phyloP scores from a whole-genome alignment of 1,140 invertebrate genomes.

The Diabrotica virgifera region DNA sequence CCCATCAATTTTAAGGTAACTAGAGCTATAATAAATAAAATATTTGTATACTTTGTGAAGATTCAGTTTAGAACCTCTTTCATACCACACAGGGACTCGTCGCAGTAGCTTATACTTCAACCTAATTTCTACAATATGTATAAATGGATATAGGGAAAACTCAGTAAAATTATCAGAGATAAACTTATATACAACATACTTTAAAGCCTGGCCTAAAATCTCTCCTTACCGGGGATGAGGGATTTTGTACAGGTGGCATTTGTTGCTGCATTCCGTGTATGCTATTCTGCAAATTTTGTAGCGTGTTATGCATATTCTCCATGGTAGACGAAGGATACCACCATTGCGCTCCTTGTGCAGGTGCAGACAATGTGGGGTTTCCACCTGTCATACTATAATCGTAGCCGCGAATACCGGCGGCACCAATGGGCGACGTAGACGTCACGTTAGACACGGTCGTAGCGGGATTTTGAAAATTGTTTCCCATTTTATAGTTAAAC shows the following conservation, averaged over 20 bases:
- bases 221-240: slow-evolving; percentile 29
- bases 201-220: background rate
- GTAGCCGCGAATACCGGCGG: slow-evolving; percentile 49
- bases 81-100: too few species aligned
- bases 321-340: slow-evolving; percentile 58
- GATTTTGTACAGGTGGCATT: slow-evolving; percentile 46
- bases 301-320: slow-evolving; percentile 46
- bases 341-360: slow-evolving; percentile 63
- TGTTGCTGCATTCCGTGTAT: slow-evolving; percentile 34
- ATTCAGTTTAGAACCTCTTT: too few species aligned
- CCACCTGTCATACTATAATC: slow-evolving; percentile 60
- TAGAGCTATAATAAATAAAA: too few species aligned
- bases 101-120: too few species aligned
- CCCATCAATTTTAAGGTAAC: too few species aligned
- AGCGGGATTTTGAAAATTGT: slow-evolving; percentile 69
- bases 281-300: slow-evolving; percentile 44
- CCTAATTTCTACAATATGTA: too few species aligned
- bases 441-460: slow-evolving; percentile 53
- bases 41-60: too few species aligned
- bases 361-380: slow-evolving; percentile 48
- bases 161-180: too few species aligned
- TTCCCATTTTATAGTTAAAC: slow-evolving; percentile 81
- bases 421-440: slow-evolving; percentile 47
- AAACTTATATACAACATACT: too few species aligned
- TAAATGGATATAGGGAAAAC: too few species aligned